Base-by-base conservation (phyloP, 1,140 invertebrate species). In the Vanessa tameamea region DNA sequence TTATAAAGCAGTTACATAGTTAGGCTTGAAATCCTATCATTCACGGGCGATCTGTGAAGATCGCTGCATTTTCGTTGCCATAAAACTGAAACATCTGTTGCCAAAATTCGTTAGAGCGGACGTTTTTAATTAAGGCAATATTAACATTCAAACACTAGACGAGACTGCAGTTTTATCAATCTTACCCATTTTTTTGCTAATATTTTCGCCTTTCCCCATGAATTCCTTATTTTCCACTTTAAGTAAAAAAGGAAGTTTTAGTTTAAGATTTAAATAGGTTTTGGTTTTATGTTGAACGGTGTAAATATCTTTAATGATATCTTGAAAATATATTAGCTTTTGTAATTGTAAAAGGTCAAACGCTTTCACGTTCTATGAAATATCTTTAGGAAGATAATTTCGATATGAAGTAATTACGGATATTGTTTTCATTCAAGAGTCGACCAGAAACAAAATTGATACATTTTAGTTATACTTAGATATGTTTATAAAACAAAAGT, bases 101-200 rank as follows among this genome's bases (percentile, higher is more conserved):
- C 57, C 57, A 61, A 43, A 61, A 69, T 11, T 47, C 37, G n/a
- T 47, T 69, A 69, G 16, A 51, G 51, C 23, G 50, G 55, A 67
- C 43, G 50, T 47, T 69, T 59, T 69, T 57, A 69, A 69, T 69
- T 69, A 69, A 47, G 43, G 53, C 16, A 23, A 20, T 47, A 43
- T 15, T 69, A 57, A 57, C 26, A 50, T 57, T 69, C 15, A 43
- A 23, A 59, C 26, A 48, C 43, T 65, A 20, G 48, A 20, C 20
- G 26, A 55, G 69, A 64, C 47, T 61, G 53, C 64, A 48, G 50
- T 67, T 64, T 71, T 59, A 75, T 71, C 73, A 68, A 74, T 63
- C 59, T 69, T 55, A 76, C 69, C 77, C 48, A 72, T 53, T 75
- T 78, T 31, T 69, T 23, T 20, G 12, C 67, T 61, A 68, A 69